Base-by-base conservation (phyloP, 2,888 invertebrate species). In the Caprella mutica region DNA sequence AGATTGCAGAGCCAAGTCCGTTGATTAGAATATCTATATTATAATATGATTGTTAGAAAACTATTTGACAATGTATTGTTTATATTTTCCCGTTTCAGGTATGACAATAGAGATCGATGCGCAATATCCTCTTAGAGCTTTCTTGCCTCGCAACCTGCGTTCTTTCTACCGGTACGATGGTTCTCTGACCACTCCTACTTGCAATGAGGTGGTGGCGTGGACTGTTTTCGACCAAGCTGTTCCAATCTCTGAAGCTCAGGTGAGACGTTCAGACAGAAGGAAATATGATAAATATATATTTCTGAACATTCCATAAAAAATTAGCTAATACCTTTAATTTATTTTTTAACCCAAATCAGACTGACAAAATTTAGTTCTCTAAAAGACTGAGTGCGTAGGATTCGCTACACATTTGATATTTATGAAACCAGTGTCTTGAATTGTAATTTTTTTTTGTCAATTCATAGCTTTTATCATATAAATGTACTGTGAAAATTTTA, bases 111-210 rank as follows among this genome's bases (percentile, higher is more conserved):
- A 56, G 5, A 56, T 64, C 14, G 30, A 29, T 4, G 53, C 58
- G 23, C 51, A 29, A 21, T 56, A 64, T 46, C 60, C 70, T 3
- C 71, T 75, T 0, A 68, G 75, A 21, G 72, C 76, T 14, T 74
- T 84, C 52, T 67, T 85, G 38, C 81, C 81, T 5, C 72, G 75
- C 23, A 74, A 79, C 66, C 72, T 72, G 21, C 72, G 74, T 1
- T 59, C 54, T n/a, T 83, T 79, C 68, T 84, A 78, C 71, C 77
- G 81, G 26, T 86, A 86, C 69, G 72, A 78, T 1, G 86, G 86
- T 0, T 86, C 86, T 0, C 73, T 86, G 65, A 86, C 86, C 2
- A 85, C 85, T 0, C 86, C 86, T 9, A 75, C 74, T 43, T 86
- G 86, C 69, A 78, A 79, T 52, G 86, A 86, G 70, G 64, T 64